Evolutionary conservation across 2,888 invertebrate species (phyloP).

Genomic region (Dicroscelio sp.): DNA sequence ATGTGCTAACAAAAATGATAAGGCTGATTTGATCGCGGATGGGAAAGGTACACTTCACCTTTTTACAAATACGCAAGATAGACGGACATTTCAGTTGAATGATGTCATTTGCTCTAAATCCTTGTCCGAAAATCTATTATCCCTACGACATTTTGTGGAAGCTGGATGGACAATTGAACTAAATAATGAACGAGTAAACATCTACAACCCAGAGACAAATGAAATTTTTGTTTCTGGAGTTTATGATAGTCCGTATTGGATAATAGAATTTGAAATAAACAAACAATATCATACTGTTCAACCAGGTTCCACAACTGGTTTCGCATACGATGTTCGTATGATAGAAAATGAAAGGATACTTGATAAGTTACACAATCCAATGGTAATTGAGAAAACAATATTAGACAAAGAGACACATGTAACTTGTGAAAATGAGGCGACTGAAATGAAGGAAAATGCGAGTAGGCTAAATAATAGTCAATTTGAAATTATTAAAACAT

Average conservation of each 20-base stretch:
- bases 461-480: neutral
- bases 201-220: neutral
- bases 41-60: slow-evolving; percentile 72
- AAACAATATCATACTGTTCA: neutral
- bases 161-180: slow-evolving; percentile 5
- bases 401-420: neutral
- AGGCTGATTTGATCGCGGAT: slow-evolving; percentile 77
- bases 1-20: slow-evolving; percentile 74
- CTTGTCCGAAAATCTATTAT: slow-evolving; percentile 78
- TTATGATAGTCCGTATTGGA: neutral
- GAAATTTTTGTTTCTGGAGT: neutral
- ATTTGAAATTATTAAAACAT: neutral
- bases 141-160: slow-evolving; percentile 35
- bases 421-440: neutral
- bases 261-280: slow-evolving; percentile 2
- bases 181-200: neutral
- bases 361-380: neutral
- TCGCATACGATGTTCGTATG: neutral
- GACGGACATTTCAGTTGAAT: slow-evolving; percentile 58
- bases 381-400: neutral
- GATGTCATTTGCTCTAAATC: slow-evolving; percentile 75
- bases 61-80: slow-evolving; percentile 42
- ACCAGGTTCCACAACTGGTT: neutral
- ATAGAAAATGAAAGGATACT: neutral
- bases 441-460: neutral